phyloP scores from a whole-genome alignment of 2,888 invertebrate species.

The Rhyacophila evoluta region DNA sequence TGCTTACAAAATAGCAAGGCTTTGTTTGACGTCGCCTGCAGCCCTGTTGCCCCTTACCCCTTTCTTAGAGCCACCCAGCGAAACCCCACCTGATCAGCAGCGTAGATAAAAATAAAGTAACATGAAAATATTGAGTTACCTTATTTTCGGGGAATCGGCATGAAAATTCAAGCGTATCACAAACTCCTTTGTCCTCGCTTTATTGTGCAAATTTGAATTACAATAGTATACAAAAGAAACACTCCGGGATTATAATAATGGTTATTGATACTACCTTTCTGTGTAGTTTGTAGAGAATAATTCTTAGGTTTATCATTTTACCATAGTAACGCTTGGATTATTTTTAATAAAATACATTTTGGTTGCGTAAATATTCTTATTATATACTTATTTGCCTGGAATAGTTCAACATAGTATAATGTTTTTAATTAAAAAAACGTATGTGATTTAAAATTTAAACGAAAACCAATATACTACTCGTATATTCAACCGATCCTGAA shows the following conservation, averaged over 20 bases:
- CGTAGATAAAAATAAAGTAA: conserved; percentile 10
- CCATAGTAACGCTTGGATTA: too few relatives aligned
- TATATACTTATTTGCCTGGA: too few relatives aligned
- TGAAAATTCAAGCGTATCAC: not conserved
- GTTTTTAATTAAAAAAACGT: too few relatives aligned
- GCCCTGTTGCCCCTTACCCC: not conserved
- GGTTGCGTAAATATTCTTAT: too few relatives aligned
- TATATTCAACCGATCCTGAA: too few relatives aligned
- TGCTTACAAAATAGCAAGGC: not conserved
- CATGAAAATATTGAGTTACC: conserved; percentile 12
- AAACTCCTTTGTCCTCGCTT: not conserved
- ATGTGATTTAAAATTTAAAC: too few relatives aligned
- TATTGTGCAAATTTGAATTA: conserved; percentile 11
- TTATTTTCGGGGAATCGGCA: not conserved
- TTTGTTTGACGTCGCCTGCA: conserved; percentile 9
- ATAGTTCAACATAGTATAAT: too few relatives aligned
- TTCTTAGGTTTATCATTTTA: too few relatives aligned
- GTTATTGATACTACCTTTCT: not conserved
- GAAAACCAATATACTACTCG: too few relatives aligned
- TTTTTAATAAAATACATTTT: too few relatives aligned
- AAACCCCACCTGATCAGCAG: not conserved
- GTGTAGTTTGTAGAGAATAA: too few relatives aligned
- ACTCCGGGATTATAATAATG: not conserved
- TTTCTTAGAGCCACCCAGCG: not conserved
- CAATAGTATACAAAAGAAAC: not conserved